Evolutionary conservation across 2,888 invertebrate species (phyloP).

Genomic region (Dasypolia templi): DNA sequence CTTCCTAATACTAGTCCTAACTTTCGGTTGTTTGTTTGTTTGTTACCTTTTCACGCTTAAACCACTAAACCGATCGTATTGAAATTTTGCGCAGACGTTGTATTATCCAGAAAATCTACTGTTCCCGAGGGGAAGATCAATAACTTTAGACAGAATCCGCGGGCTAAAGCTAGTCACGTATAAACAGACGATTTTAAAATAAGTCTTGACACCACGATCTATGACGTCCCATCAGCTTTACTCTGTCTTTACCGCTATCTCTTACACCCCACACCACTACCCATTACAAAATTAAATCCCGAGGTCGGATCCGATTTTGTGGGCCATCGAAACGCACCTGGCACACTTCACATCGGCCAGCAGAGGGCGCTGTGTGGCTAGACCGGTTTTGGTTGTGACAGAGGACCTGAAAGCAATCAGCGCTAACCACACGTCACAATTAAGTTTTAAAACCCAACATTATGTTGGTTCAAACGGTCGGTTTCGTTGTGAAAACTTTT

Average conservation of each 20-base stretch:
- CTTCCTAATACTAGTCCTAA: too few species aligned
- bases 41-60: too few species aligned
- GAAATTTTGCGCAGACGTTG: too few species aligned
- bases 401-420: slow-evolving; percentile 41
- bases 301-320: slow-evolving; percentile 71
- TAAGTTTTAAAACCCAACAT: slow-evolving; percentile 46
- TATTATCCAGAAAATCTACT: too few species aligned
- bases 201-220: background rate
- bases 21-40: too few species aligned
- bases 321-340: slow-evolving; percentile 69
- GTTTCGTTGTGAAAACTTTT: slow-evolving; percentile 2
- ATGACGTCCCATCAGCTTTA: background rate
- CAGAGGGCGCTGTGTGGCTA: slow-evolving; percentile 57
- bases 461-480: slow-evolving; percentile 23
- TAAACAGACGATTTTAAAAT: too few species aligned
- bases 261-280: slow-evolving; percentile 4
- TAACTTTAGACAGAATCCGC: too few species aligned
- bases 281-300: slow-evolving; percentile 72
- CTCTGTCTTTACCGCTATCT: slow-evolving; percentile 8
- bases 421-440: slow-evolving; percentile 50
- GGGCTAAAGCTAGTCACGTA: too few species aligned
- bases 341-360: slow-evolving; percentile 47
- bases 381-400: slow-evolving; percentile 48
- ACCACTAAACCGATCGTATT: too few species aligned
- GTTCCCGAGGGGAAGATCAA: too few species aligned